A percentile compares a stretch with the other conserved stretches of the same genome.
Evolutionary conservation across 2,113 vertebrate species (phyloP).

Genomic region (Argyrosomus japonicus): DNA sequence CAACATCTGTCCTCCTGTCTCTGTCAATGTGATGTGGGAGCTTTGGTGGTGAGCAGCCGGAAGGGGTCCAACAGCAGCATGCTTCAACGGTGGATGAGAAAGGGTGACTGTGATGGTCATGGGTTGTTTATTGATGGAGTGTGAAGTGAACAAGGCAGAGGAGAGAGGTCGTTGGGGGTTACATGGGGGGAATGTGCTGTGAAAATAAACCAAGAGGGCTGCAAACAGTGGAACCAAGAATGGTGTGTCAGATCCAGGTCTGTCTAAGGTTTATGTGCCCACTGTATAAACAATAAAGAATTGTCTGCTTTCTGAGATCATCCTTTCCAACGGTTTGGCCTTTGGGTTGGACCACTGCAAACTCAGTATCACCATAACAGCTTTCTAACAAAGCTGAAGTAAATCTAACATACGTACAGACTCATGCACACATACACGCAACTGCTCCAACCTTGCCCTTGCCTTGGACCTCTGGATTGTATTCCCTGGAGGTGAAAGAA

Average conservation of each 20-base stretch:
- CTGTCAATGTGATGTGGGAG: slow-evolving; percentile 7
- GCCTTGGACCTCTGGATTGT: slow-evolving; percentile 42
- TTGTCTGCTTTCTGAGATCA: slow-evolving; percentile 64
- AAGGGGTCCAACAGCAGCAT: slow-evolving; percentile 32
- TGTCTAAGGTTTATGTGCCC: slow-evolving; percentile 36
- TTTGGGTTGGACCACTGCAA: slow-evolving; percentile 22
- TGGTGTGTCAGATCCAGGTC: slow-evolving; percentile 39
- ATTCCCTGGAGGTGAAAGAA: slow-evolving; percentile 60
- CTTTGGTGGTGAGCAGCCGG: slow-evolving; percentile 12
- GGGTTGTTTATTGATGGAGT: slow-evolving; percentile 70
- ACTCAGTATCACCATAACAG: slow-evolving; percentile 22
- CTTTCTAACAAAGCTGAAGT: slow-evolving; percentile 26
- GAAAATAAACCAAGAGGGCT: slow-evolving; percentile 73
- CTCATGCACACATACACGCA: neutral
- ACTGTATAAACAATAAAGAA: slow-evolving; percentile 59
- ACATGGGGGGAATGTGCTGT: slow-evolving; percentile 59
- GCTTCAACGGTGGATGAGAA: slow-evolving; percentile 54
- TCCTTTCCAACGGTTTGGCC: slow-evolving; percentile 59
- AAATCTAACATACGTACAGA: slow-evolving; percentile 28
- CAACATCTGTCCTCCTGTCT: slow-evolving; percentile 53
- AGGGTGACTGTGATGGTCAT: slow-evolving; percentile 37
- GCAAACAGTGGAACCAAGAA: slow-evolving; percentile 52
- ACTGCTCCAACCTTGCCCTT: slow-evolving; percentile 33
- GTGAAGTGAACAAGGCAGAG: slow-evolving; percentile 55
- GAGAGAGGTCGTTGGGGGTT: slow-evolving; percentile 34